phyloP scores from a whole-genome alignment of 2,113 vertebrate genomes.

The Eonycteris spelaea region DNA sequence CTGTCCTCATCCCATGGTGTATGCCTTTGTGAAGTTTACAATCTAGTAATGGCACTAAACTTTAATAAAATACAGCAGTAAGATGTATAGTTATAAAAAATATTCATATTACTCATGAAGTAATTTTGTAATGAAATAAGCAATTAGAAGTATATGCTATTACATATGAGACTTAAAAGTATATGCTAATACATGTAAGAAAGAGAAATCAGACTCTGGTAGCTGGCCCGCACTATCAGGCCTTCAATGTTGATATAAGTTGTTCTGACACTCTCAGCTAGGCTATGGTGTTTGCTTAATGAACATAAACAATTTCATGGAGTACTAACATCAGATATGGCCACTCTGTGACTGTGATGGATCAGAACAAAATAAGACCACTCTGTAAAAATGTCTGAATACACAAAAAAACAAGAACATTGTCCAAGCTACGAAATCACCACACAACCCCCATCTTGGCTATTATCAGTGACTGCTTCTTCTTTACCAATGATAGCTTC shows the following conservation, averaged over 20 bases:
- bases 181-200: not conserved
- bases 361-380: not conserved
- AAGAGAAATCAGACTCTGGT: not conserved
- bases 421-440: not conserved
- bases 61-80: not conserved
- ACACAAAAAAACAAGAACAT: not conserved
- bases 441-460: not conserved
- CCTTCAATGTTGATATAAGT: not conserved
- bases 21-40: not conserved
- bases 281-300: not conserved
- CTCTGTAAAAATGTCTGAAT: not conserved
- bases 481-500: not conserved
- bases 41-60: not conserved
- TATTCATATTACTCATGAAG: not conserved
- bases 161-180: not conserved
- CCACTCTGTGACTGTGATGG: not conserved
- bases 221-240: not conserved
- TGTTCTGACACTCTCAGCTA: not conserved
- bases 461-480: not conserved
- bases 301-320: not conserved
- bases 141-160: not conserved
- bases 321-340: not conserved
- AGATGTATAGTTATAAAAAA: conserved; percentile 4
- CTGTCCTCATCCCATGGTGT: not conserved
- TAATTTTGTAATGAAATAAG: not conserved